Conservation (phyloP, 2,797 vertebrate genomes). For the Zenarchopterus dispar region DNA sequence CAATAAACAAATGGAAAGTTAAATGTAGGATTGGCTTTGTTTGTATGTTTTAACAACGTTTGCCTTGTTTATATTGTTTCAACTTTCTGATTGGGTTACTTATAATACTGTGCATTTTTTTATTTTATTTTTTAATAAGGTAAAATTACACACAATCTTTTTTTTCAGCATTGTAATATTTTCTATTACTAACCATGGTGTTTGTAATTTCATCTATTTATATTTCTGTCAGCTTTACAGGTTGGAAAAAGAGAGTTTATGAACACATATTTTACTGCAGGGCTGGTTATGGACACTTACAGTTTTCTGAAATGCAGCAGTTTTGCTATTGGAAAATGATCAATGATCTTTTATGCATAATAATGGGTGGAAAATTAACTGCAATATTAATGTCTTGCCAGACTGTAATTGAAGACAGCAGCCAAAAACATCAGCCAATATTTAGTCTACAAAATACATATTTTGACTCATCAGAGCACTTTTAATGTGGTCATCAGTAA, state of each 20-base stretch:
- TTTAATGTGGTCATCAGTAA: constrained; percentile 39
- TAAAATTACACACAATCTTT: too few relatives aligned
- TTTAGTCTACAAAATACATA: constrained; percentile 69
- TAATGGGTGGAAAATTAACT: constrained; percentile 40
- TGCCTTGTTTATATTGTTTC: too few relatives aligned
- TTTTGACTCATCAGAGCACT: constrained; percentile 36
- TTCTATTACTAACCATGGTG: neutral
- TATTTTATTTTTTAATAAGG: too few relatives aligned
- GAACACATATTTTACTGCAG: neutral
- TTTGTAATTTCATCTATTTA: constrained; percentile 6
- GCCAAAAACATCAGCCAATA: constrained; percentile 62
- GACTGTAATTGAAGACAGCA: constrained; percentile 2
- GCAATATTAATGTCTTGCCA: neutral
- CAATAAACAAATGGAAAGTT: too few relatives aligned
- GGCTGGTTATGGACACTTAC: constrained; percentile 14
- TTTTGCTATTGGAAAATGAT: constrained; percentile 31
- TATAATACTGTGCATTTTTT: too few relatives aligned
- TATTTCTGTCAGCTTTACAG: constrained; percentile 17
- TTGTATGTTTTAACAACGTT: too few relatives aligned
- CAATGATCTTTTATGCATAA: constrained; percentile 43
- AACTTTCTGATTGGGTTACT: too few relatives aligned
- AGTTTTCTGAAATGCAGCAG: constrained; percentile 37
- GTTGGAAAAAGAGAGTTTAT: constrained; percentile 19
- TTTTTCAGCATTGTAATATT: neutral
- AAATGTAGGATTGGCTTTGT: too few relatives aligned